Evolutionary conservation across 2,113 vertebrate species (phyloP).

Genomic region (Microcebus ravelobensis): DNA sequence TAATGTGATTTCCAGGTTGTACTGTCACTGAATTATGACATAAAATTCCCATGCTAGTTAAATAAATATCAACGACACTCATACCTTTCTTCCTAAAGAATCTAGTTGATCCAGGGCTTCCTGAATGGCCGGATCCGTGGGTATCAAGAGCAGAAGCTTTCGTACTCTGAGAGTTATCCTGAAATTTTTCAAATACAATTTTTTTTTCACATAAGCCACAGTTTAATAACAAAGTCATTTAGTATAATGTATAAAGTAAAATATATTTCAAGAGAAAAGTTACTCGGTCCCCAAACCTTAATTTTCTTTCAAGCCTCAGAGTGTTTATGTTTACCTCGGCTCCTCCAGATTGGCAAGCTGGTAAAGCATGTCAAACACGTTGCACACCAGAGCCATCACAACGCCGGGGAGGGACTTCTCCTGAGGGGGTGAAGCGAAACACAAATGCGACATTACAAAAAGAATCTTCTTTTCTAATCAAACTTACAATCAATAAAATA

Average conservation of each 20-base stretch:
- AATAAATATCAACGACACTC: background rate
- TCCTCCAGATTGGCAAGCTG: constrained; percentile 98
- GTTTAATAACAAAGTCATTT: background rate
- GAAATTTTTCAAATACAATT: constrained; percentile 67
- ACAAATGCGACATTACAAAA: constrained; percentile 59
- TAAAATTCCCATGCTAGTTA: background rate
- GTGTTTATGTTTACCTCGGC: constrained; percentile 88
- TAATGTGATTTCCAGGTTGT: background rate
- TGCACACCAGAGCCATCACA: constrained; percentile 98
- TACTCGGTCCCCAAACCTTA: background rate
- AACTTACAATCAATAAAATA: background rate
- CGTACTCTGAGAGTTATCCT: constrained; percentile 97
- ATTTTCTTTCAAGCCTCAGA: background rate
- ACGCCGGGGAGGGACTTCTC: constrained; percentile 98
- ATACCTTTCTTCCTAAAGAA: constrained; percentile 90
- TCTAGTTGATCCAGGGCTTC: constrained; percentile 95
- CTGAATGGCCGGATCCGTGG: constrained; percentile 98
- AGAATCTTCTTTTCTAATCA: background rate
- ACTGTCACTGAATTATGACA: background rate
- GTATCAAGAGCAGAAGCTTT: constrained; percentile 96
- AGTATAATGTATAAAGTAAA: background rate
- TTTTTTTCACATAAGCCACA: background rate
- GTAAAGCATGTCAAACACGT: constrained; percentile 99
- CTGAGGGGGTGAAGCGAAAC: constrained; percentile 82
- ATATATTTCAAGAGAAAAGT: background rate